phyloP scores from a whole-genome alignment of 2,797 vertebrate species.

The Trematomus bernacchii region DNA sequence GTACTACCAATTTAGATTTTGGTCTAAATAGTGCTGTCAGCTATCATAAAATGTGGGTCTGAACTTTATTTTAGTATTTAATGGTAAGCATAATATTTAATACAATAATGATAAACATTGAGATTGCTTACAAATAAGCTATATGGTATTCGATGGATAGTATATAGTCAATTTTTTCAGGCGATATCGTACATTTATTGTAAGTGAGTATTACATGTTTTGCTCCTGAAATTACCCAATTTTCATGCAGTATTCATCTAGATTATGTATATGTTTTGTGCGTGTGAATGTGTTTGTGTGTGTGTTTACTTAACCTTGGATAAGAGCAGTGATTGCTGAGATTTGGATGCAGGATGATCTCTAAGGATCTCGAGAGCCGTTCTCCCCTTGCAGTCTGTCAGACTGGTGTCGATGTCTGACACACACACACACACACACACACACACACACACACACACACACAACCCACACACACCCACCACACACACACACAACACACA shows the following conservation, averaged over 20 bases:
- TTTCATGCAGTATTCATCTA: constrained; percentile 10
- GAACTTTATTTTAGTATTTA: too few species aligned
- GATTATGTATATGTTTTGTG: background rate
- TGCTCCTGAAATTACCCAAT: constrained; percentile 1
- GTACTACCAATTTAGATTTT: too few species aligned
- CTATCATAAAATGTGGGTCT: too few species aligned
- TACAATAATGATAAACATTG: too few species aligned
- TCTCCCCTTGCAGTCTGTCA: constrained; percentile 92
- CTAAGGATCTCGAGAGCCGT: constrained; percentile 94
- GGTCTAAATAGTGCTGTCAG: too few species aligned
- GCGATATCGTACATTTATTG: background rate
- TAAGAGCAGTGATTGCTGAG: constrained; percentile 95
- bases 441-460: constrained; percentile 31
- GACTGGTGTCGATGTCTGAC: constrained; percentile 93
- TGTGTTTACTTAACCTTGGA: constrained; percentile 89
- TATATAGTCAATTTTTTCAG: too few species aligned
- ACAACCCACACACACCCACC: too few species aligned
- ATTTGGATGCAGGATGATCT: constrained; percentile 95
- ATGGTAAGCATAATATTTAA: too few species aligned
- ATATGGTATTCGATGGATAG: too few species aligned
- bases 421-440: constrained; percentile 38
- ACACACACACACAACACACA: too few species aligned
- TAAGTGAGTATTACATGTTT: constrained; percentile 1
- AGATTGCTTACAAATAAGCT: too few species aligned
- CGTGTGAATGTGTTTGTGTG: constrained; percentile 16